A percentile compares a stretch with the other conserved stretches of the same genome.
phyloP scores from a whole-genome alignment of 2,797 vertebrate species.

The Gobionotothen gibberifrons region DNA sequence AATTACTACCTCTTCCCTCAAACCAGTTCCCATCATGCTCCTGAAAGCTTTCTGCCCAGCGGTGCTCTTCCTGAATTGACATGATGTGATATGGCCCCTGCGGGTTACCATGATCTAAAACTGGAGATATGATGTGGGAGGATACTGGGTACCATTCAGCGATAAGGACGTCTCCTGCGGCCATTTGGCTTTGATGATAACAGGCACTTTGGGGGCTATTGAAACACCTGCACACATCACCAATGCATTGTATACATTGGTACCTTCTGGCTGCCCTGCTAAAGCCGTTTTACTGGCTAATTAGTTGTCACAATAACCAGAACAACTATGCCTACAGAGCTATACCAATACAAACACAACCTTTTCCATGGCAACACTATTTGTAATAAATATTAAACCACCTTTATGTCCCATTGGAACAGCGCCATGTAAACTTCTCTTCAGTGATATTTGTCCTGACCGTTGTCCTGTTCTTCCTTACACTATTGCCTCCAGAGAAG shows the following conservation, averaged over 20 bases:
- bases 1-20: conserved; percentile 58
- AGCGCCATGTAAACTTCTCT: background rate
- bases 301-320: conserved; percentile 46
- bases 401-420: background rate
- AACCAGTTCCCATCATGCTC: conserved; percentile 45
- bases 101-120: conserved; percentile 17
- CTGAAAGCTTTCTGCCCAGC: conserved; percentile 30
- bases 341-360: background rate
- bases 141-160: conserved; percentile 20
- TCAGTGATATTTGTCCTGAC: background rate
- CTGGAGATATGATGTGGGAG: conserved; percentile 4
- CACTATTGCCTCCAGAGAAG: background rate
- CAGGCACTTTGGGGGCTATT: conserved; percentile 17
- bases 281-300: conserved; percentile 41
- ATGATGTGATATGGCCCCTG: conserved; percentile 18
- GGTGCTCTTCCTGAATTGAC: conserved; percentile 28
- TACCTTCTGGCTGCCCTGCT: conserved; percentile 14
- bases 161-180: conserved; percentile 39
- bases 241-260: conserved; percentile 12
- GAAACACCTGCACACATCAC: conserved; percentile 36
- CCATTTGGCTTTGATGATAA: conserved; percentile 42
- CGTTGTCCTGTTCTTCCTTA: background rate
- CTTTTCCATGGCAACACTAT: conserved; percentile 3
- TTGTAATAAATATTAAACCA: background rate
- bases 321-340: conserved; percentile 25